phyloP scores from a whole-genome alignment of 2,888 invertebrate genomes.

The Synanthedon andrenaeformis region DNA sequence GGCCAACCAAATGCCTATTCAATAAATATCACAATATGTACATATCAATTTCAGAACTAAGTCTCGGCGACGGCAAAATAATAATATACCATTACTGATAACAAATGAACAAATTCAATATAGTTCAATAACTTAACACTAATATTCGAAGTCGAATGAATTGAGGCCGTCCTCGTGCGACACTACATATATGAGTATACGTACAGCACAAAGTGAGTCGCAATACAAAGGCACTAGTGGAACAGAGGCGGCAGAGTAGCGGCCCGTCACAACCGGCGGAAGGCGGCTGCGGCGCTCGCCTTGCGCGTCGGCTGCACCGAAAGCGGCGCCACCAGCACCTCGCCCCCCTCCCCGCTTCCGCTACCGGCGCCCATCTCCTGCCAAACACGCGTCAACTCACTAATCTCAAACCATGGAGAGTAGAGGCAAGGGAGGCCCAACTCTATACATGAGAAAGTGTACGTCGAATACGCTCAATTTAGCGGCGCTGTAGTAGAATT shows the following conservation, averaged over 20 bases:
- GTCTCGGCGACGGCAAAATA: conserved; percentile 16
- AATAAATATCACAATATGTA: conserved; percentile 69
- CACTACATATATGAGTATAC: conserved; percentile 4
- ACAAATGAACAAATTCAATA: conserved; percentile 12
- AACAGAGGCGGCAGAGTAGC: conserved; percentile 19
- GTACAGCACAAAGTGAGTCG: conserved; percentile 4
- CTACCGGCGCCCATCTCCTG: conserved; percentile 80
- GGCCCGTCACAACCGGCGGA: conserved; percentile 76
- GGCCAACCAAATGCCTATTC: conserved; percentile 35
- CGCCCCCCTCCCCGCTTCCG: conserved; percentile 64
- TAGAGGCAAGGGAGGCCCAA: too few relatives aligned
- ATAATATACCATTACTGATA: conserved; percentile 4
- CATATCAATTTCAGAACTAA: conserved; percentile 50
- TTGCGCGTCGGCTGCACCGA: conserved; percentile 89
- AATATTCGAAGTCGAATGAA: conserved; percentile 24
- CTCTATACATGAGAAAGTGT: too few relatives aligned
- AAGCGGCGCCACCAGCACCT: conserved; percentile 80
- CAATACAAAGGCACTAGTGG: conserved; percentile 36
- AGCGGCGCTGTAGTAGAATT: too few relatives aligned
- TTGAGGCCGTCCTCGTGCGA: conserved; percentile 25
- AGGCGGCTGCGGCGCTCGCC: conserved; percentile 75
- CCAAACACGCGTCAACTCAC: conserved; percentile 20
- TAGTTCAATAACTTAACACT: conserved; percentile 9
- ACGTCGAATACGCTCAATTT: too few relatives aligned
- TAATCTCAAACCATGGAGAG: too few relatives aligned